Evolutionary conservation across 2,797 vertebrate species (phyloP), one percentile per base, ranked within the genome.

Genomic region (Spondyliosoma cantharus): DNA sequence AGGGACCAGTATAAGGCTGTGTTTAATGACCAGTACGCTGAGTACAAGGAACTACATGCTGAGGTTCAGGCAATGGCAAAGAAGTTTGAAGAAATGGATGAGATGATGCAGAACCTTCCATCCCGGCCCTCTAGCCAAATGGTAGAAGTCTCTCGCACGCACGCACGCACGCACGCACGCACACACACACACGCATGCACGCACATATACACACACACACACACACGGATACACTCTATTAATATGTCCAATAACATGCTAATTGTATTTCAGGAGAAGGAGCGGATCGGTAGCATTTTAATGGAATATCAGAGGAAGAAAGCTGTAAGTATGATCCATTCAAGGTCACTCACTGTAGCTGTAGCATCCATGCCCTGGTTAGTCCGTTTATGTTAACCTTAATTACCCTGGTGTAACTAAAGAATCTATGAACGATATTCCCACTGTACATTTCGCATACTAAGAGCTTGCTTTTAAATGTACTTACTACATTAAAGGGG

Each of bases 11-110:
- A 99, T 87, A 97, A 95, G 89, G 98, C 98, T 0, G 98, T 99
- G 73, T 99, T 99, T 91, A 97, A 98, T 52, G 98, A 99, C 89
- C 98, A 99, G 91, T 97, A 97, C 42, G 96, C 97, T 0, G 98
- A 99, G 84, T 99, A 99, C 91, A 97, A 96, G 90, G 98, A 99
- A 83, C 94, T 99, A n/a, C 97, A 97, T 0, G 71, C 92, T 3
- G 98, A 99, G 89, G 96, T 99, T 45, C 96, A 98, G 74, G 94
- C 91, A 1, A 90, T 96, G 77, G 71, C 96, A 73, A 95, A 93
- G 72, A 98, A 93, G 84, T 96, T 98, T 53, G 94, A 96, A 11
- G 96, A 98, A 68, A 95, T 99, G 92, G 97, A 98, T 11, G 92
- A 92, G 0, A 86, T 98, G 87, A 96, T 98, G 91, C 93, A 91